Evolutionary conservation across 2,797 vertebrate species (phyloP).

Genomic region (Chaenodraco wilsoni): DNA sequence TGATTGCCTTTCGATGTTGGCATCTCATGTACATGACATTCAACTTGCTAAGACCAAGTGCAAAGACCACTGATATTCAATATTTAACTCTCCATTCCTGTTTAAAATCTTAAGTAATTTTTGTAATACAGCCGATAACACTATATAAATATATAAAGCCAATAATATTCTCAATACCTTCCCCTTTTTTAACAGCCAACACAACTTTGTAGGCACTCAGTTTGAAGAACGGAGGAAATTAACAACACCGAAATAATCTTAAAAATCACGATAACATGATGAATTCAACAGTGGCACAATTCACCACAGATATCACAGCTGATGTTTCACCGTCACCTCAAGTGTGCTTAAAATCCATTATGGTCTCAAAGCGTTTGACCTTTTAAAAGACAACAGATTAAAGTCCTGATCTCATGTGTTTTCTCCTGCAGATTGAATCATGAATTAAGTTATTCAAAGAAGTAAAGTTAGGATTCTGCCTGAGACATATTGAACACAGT

Average conservation of each 20-base stretch:
- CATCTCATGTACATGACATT: background rate
- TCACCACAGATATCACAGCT: background rate
- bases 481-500: background rate
- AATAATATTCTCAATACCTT: slow-evolving; percentile 26
- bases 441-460: background rate
- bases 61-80: background rate
- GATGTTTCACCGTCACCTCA: slow-evolving; percentile 3
- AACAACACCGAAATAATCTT: slow-evolving; percentile 7
- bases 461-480: slow-evolving; percentile 1
- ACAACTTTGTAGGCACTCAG: background rate
- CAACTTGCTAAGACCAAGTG: background rate
- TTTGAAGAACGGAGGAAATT: slow-evolving; percentile 7
- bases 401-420: background rate
- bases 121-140: slow-evolving; percentile 14
- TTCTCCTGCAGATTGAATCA: background rate
- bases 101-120: slow-evolving; percentile 22
- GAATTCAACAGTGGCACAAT: slow-evolving; percentile 21
- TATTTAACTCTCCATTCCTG: slow-evolving; percentile 13
- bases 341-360: slow-evolving; percentile 35
- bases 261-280: slow-evolving; percentile 37
- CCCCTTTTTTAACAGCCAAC: background rate
- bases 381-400: slow-evolving; percentile 4
- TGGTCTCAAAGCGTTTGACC: background rate
- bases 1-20: background rate
- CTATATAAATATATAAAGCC: slow-evolving; percentile 22